Conservation (phyloP, 2,797 vertebrate species). For the Platyrinchus mystaceus region DNA sequence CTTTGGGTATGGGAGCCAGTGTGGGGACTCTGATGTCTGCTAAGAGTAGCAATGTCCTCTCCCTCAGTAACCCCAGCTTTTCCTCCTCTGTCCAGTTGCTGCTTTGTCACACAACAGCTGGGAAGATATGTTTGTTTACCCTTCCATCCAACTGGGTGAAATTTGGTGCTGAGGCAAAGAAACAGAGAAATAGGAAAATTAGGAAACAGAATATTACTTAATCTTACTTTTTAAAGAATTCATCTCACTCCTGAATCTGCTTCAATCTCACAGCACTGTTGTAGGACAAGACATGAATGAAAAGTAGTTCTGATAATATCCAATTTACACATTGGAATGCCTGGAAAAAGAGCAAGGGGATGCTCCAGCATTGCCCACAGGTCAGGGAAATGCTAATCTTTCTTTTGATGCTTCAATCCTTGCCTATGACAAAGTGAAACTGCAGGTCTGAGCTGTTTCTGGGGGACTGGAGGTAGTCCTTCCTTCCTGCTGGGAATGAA, state of each 20-base stretch:
- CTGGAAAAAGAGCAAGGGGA: not conserved
- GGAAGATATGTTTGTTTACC: not conserved
- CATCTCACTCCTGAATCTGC: not conserved
- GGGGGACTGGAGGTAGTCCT: not conserved
- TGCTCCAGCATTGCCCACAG: not conserved
- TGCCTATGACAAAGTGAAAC: not conserved
- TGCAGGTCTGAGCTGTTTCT: not conserved
- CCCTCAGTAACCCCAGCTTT: not conserved
- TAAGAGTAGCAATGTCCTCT: not conserved
- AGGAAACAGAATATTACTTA: not conserved
- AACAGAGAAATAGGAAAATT: not conserved
- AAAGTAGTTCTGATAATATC: not conserved
- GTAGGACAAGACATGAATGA: not conserved
- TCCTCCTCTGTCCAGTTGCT: not conserved
- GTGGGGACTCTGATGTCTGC: not conserved
- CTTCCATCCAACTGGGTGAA: not conserved
- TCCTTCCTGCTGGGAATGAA: not conserved
- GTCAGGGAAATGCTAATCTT: not conserved
- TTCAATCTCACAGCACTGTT: not conserved
- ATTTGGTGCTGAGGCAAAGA: not conserved
- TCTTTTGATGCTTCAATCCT: not conserved
- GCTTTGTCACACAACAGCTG: not conserved
- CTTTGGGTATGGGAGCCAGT: not conserved
- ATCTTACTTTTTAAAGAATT: not conserved
- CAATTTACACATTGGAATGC: not conserved